Evolutionary conservation across 2,888 invertebrate genomes (phyloP), one percentile per base, ranked within the genome.

Genomic region (Liposcelis brunnea): DNA sequence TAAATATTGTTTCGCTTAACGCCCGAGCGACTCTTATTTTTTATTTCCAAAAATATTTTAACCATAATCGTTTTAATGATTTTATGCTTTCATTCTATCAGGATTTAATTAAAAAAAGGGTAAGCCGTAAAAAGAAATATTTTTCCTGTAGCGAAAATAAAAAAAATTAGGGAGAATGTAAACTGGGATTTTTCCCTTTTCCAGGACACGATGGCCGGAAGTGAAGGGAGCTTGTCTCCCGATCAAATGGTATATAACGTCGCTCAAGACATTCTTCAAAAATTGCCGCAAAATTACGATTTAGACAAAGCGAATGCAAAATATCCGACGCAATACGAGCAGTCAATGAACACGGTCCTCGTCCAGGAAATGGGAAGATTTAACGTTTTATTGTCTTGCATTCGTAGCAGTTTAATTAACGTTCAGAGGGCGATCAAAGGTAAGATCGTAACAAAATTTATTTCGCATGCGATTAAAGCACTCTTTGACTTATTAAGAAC

Each of bases 271-370:
- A 79, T 91, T 49, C 62, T 90, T 8, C 62, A 67, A 5, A 81
- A 82, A 56, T 64, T 93, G 19, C 91, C 91, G 0, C 59, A 61
- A 19, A 70, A 79, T 63, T 78, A 74, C 66, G 70, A 77, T 66
- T 58, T 86, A 54, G 65, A 80, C 58, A 57, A 67, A 52, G 66
- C 82, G 45, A 65, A 78, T 58, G 62, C 71, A 60, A 69, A 79
- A 64, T 79, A 80, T 69, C 77, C 91, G 46, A 79, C 85, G 47
- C 59, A 70, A 52, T 72, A 91, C 65, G 64, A 76, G 61, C 86
- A 91, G 69, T 90, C 90, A 54, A 87, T 93, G 87, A 91, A 93
- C 56, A 91, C 91, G 1, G 91, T 93, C 0, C 68, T 93, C 44
- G 81, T 89, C 2, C 86, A 87, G 61, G 87, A 87, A 62, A 82